Evolutionary conservation across 2,888 invertebrate species (phyloP), one percentile per base, ranked within the genome.

Genomic region (Protonemura montana): DNA sequence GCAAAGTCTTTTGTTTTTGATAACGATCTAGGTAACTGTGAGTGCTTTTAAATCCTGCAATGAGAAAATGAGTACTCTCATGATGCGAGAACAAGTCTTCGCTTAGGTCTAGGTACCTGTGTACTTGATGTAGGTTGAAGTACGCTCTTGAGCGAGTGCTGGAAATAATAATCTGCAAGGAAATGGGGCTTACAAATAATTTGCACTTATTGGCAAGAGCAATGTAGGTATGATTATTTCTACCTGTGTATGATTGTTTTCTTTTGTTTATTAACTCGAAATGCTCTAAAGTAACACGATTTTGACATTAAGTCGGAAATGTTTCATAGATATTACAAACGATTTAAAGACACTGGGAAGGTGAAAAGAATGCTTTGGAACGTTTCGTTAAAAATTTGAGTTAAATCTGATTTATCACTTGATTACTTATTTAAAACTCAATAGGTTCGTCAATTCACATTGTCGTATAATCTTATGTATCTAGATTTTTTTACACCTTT

Each of bases 321-420:
- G 3, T 3, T 6, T 35, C 35, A 35, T 35, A 35, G 35, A 10
- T 35, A 35, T 35, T 35, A 35, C 35, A 10, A 35, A 35, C 16
- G 59, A 59, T 59, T 21, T 59, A 10, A 59, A 59, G 59, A 59
- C 59, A 59, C 59, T 59, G 59, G 59, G 59, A 21, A 21, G 59
- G 59, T 59, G 13, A 59, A 59, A 59, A 59, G 16, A 59, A 59
- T 59, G 59, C 59, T 59, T 59, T 59, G 21, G 59, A 59, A 59
- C 59, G n/a, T n/a, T n/a, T 59, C 59, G 35, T 59, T 59, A 21
- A 59, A 59, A 59, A 59, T 59, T 41, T 59, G 59, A 59, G 59
- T 59, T 13, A n/a, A n/a, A 21, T 10, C 21, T 59, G 59, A 59
- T 59, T 16, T 59, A 59, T 59, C 59, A 59, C 59, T 3, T 59